Evolutionary conservation across 1,140 invertebrate species (phyloP).

Genomic region (Cecropterus lyciades): DNA sequence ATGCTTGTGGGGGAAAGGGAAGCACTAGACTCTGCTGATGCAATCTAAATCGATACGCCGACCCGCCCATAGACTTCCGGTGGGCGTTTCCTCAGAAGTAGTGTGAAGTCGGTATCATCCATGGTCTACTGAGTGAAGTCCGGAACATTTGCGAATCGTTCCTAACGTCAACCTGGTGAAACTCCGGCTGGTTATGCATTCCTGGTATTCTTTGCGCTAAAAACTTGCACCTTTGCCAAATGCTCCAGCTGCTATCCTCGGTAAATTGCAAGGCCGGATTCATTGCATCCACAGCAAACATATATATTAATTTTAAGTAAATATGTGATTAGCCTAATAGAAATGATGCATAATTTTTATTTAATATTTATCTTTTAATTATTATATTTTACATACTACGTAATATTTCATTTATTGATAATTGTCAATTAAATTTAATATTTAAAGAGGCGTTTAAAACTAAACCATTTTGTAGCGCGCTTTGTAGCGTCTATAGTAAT

Average conservation of each 20-base stretch:
- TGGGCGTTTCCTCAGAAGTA: slow-evolving; percentile 13
- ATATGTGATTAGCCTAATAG: no score
- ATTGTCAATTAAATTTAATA: no score
- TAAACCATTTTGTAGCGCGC: no score
- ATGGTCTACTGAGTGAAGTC: slow-evolving; percentile 1
- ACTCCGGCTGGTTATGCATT: slow-evolving; percentile 22
- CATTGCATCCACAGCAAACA: no score
- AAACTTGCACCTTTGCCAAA: slow-evolving; percentile 20
- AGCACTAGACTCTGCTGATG: background rate
- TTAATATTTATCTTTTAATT: no score
- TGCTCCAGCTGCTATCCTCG: background rate
- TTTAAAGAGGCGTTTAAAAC: no score
- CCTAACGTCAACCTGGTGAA: slow-evolving; percentile 4
- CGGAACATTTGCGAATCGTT: background rate
- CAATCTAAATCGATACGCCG: slow-evolving; percentile 13
- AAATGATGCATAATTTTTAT: no score
- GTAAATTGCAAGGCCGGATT: no score
- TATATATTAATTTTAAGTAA: no score
- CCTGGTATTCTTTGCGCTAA: slow-evolving; percentile 39
- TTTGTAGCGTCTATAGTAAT: no score
- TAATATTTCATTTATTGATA: no score
- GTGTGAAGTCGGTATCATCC: slow-evolving; percentile 3
- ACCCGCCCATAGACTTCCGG: slow-evolving; percentile 20
- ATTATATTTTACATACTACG: no score
- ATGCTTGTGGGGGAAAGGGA: slow-evolving; percentile 2